Evolutionary conservation across 2,113 vertebrate genomes (phyloP), one percentile per base, ranked within the genome.

Genomic region (Psammodynastes pulverulentus): DNA sequence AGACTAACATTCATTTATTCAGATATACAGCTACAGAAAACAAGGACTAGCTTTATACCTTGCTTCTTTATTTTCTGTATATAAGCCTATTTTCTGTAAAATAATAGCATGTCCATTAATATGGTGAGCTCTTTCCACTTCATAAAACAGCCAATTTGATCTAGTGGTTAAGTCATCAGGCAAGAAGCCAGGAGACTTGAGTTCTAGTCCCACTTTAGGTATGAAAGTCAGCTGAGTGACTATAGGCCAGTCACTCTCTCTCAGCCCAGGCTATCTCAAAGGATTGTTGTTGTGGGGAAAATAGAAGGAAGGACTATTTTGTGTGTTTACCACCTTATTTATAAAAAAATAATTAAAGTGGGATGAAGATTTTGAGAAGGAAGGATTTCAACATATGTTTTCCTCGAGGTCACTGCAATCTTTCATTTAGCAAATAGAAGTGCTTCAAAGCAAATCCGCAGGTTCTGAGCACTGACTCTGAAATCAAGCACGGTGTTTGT

Each of bases 11-110:
- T 95, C 48, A 56, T 89, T 95, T 54, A 92, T 94, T 96, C 92
- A 72, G 84, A 86, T 91, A 93, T 95, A 96, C 90, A 21, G n/a
- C 43, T 94, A 92, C 95, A 97, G 95, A 96, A 88, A 97, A 94
- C 85, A 94, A 93, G 89, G 58, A 48, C 90, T 95, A 96, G 90
- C 95, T 96, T 94, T 87, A 94, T 54, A 86, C 92, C 92, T 84
- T 86, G 84, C 13, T 94, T 95, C 91, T 53, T 94, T 89, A 93
- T 86, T 92, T 84, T 92, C 92, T 39, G 9, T 34, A 2, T 43
- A 54, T 89, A 51, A 46, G 54, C 53, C 0, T 26, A 88, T 45
- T 87, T 94, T 79, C 79, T 94, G 92, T 88, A 92, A 96, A 79
- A 43, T 13, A 92, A 94, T 12, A 23, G 1, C 19, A 58, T 58